Percentiles rank a stretch among this genome's conserved stretches.
Evolutionary conservation across 2,113 vertebrate genomes (phyloP).

Genomic region (Plecturocebus donacophilus): DNA sequence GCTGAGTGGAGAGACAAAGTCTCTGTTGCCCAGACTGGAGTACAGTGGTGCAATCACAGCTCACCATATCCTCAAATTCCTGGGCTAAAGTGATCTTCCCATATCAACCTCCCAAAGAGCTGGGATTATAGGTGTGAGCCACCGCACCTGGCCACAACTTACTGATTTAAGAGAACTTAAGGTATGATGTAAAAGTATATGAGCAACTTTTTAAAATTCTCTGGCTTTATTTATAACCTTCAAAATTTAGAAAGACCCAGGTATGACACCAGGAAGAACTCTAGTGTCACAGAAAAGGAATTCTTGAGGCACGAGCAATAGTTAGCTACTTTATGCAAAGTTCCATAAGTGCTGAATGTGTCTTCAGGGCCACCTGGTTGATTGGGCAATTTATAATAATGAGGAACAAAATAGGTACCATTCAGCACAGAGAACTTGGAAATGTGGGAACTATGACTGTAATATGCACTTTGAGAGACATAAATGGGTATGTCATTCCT

Average conservation of each 20-base stretch:
- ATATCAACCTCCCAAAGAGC: too few relatives aligned
- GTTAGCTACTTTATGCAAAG: background rate
- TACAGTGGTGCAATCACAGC: too few relatives aligned
- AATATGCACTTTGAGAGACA: background rate
- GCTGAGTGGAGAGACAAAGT: too few relatives aligned
- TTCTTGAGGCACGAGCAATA: background rate
- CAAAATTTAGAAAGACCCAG: background rate
- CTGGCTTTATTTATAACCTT: background rate
- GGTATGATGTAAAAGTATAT: background rate
- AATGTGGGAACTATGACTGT: background rate
- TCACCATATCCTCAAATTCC: too few relatives aligned
- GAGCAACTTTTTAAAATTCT: background rate
- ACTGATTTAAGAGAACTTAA: background rate
- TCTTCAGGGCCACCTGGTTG: background rate
- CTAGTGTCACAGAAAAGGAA: background rate
- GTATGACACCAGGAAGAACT: background rate
- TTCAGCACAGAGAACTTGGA: background rate
- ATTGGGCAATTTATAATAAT: background rate
- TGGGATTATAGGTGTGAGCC: too few relatives aligned
- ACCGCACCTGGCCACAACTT: background rate
- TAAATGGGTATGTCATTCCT: background rate
- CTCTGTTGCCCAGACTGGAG: too few relatives aligned
- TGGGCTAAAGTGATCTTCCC: too few relatives aligned
- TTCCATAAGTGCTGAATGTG: background rate
- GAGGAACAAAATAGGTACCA: background rate